Conservation (phyloP, 2,797 vertebrate genomes). For the Poeciliopsis turneri region DNA sequence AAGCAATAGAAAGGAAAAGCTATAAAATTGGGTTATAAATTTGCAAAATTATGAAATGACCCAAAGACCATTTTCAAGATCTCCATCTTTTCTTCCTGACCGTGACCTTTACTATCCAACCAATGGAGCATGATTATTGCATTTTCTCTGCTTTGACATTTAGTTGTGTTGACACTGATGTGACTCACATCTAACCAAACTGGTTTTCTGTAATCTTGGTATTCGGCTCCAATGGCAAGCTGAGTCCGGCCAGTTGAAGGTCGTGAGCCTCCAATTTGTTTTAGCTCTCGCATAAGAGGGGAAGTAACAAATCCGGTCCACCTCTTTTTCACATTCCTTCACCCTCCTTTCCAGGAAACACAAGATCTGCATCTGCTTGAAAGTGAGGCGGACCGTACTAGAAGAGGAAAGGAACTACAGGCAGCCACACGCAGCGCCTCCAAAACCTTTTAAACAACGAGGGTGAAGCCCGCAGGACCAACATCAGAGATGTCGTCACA, state of each 20-base stretch:
- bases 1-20: neutral
- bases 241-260: neutral
- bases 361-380: neutral
- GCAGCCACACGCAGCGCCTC: conserved; percentile 2
- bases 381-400: neutral
- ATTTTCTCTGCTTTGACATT: neutral
- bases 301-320: neutral
- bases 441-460: neutral
- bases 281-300: neutral
- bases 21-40: neutral
- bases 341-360: conserved; percentile 16
- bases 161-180: neutral
- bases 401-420: too few species aligned
- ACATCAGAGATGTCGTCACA: neutral
- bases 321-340: conserved; percentile 36
- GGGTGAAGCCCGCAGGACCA: neutral
- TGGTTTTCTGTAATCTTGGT: neutral
- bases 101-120: neutral
- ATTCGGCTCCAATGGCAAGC: neutral
- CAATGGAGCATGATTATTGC: neutral
- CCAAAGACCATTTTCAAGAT: neutral
- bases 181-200: conserved; percentile 8
- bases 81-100: neutral
- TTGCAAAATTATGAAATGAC: neutral
- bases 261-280: neutral